Conservation (phyloP, 2,113 vertebrate genomes). For the Erythrocercus mccallii region DNA sequence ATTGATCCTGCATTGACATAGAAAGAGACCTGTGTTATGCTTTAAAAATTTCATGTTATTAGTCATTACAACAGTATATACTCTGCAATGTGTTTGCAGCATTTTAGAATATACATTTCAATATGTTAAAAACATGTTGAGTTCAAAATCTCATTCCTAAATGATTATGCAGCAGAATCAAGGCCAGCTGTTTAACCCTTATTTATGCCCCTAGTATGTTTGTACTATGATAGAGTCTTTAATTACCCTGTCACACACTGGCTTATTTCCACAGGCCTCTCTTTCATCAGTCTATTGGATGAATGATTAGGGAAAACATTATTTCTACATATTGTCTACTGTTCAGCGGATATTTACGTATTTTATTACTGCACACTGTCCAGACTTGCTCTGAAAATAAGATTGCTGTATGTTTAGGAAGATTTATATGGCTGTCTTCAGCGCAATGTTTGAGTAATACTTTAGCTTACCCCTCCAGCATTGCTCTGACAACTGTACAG, state of each 20-base stretch:
- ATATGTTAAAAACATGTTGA: background rate
- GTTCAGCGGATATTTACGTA: background rate
- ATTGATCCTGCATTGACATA: conserved; percentile 8
- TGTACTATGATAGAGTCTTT: background rate
- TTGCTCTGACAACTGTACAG: background rate
- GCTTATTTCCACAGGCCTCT: background rate
- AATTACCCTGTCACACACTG: background rate
- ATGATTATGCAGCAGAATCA: conserved; percentile 13
- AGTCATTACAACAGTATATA: background rate
- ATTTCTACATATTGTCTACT: background rate
- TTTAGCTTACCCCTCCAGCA: background rate
- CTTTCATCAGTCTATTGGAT: background rate
- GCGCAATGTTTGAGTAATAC: background rate
- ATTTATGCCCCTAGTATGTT: background rate
- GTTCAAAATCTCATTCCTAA: conserved; percentile 13
- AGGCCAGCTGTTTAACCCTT: conserved; percentile 17
- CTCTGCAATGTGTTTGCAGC: background rate
- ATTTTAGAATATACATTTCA: background rate
- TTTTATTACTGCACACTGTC: background rate
- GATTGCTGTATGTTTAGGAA: background rate
- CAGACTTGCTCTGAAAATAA: conserved; percentile 4
- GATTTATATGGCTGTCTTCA: background rate
- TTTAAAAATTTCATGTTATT: background rate
- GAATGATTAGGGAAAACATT: background rate
- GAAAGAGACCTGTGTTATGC: conserved; percentile 9